Base-by-base conservation (phyloP, 2,797 vertebrate species). In the Galagoides demidoff region DNA sequence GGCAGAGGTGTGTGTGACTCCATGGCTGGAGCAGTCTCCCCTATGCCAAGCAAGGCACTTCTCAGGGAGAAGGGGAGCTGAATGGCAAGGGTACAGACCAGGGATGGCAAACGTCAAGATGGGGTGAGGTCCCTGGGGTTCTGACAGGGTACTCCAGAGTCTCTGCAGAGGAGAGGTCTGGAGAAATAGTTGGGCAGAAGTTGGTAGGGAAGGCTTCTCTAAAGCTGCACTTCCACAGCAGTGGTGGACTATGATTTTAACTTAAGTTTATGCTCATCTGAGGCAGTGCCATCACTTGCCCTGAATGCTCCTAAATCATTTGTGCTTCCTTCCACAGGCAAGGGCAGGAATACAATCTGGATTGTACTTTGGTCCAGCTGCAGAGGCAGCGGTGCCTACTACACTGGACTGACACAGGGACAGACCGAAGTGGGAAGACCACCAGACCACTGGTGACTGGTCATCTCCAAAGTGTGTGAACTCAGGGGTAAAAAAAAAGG, bases 1-100 rank as follows among this genome's bases (percentile, higher is more conserved):
- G 63, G 31, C 16, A 59, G 20, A 61, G 29, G 39, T 1, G 0
- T 3, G 10, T 14, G 59, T 17, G 49, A 20, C 25, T 17, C 86
- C 31, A 2, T n/a, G 66, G 39, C 64, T 1, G 0, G 14, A 57
- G 19, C 70, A 20, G 22, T 3, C 14, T 10, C 19, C 14, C n/a
- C 7, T 0, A 14, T n/a, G 4, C 25, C n/a, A 34, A 25, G 19
- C 29, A 23, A 1, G 19, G n/a, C 12, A 3, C 81, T 14, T 59
- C 84, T 34, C 4, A 0, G 6, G n/a, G 12, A 2, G 7, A 14
- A 8, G 19, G 81, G 12, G 27, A 1, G 31, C 7, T 10, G 6
- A 3, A 34, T 0, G 0, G 20, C 39, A 43, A 49, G 43, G 31
- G 23, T 0, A 14, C 13, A 27, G 7, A n/a, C 23, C 0, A 52